Evolutionary conservation across 2,113 vertebrate genomes (phyloP).

Genomic region (Mesitornis unicolor): DNA sequence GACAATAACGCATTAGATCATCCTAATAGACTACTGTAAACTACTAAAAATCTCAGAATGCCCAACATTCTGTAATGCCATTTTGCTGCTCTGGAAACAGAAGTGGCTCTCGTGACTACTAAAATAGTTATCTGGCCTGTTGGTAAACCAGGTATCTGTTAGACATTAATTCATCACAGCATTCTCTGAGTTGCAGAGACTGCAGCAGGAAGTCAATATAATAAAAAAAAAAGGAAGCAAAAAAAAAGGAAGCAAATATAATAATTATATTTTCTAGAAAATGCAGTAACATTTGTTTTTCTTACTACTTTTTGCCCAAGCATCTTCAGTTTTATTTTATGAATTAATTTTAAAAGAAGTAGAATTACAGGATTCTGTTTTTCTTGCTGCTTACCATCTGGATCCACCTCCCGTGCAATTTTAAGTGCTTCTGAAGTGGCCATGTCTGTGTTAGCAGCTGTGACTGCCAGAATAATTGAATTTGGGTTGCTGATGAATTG

Average conservation of each 20-base stretch:
- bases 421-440: conserved; percentile 97
- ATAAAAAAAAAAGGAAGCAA: too few species aligned
- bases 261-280: neutral
- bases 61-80: neutral
- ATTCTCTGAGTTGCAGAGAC: neutral
- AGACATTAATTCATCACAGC: neutral
- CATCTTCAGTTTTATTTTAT: neutral
- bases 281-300: neutral
- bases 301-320: neutral
- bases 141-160: neutral
- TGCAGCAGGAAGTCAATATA: neutral
- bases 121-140: neutral
- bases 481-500: conserved; percentile 97
- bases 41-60: neutral
- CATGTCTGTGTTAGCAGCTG: conserved; percentile 98
- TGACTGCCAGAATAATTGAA: conserved; percentile 96
- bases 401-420: conserved; percentile 93
- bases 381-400: conserved; percentile 83
- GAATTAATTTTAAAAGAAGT: neutral
- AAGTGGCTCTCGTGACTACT: neutral
- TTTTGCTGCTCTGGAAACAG: neutral
- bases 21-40: neutral
- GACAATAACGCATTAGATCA: neutral
- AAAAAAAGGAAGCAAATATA: neutral
- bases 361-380: neutral